Base-by-base conservation (phyloP, 2,113 vertebrate genomes). In the Melierax canorus region DNA sequence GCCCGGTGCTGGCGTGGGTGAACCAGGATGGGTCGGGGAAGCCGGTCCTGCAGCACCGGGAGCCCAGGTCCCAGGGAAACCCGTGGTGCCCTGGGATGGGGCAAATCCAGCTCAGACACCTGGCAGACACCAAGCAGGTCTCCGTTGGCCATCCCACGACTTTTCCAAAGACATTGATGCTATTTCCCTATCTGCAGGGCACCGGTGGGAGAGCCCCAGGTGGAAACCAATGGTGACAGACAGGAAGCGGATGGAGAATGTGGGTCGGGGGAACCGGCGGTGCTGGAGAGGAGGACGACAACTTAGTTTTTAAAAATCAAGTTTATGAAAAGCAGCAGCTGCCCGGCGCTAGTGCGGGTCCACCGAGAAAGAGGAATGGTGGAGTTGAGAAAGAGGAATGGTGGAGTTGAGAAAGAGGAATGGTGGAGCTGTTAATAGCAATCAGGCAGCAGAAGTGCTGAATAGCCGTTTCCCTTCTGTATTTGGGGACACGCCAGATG, bases 401-500 rank as follows among this genome's bases (percentile, higher is more conserved):
- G 38, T 38, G 38, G 38, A 38, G 38, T 38, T 38, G 19, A 78
- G 89, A 89, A 87, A 64, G 80, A 39, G 94, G 84, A 85, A 82
- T 46, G 66, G 93, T 56, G 72, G 94, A 92, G 92, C 92, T 96
- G 94, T 92, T 94, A 92, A 91, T 85, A 91, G 94, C 80, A 63
- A 95, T 95, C 93, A 93, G 93, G 94, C 96, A 91, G 84, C 78
- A 96, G 95, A 97, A 97, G 87, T 95, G 96, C 96, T 97, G 96
- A 97, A 94, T 96, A 96, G 96, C 94, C 14, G 4, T 96, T 96
- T 95, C 96, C 96, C 95, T 96, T 96, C 95, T 94, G 91, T 68
- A 90, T 96, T 94, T 96, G 96, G 95, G 96, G 96, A 85, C 85
- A 87, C 3, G 94, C 95, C 95, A 96, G 96, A 96, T 93, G 94